Evolutionary conservation across 2,113 vertebrate genomes (phyloP).

Genomic region (Fregata magnificens): DNA sequence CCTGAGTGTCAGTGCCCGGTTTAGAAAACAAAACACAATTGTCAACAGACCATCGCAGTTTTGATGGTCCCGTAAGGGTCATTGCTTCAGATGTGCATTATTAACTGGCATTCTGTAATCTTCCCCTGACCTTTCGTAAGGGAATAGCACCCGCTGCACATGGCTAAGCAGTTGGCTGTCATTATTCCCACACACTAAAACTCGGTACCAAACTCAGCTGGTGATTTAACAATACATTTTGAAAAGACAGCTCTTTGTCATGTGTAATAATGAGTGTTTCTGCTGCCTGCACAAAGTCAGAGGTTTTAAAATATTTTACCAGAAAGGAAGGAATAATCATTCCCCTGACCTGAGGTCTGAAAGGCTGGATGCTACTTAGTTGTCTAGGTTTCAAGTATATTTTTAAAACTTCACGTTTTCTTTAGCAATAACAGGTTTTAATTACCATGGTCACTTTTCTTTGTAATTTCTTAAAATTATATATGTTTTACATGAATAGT

Average conservation of each 20-base stretch:
- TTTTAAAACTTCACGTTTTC: background rate
- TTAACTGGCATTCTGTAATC: background rate
- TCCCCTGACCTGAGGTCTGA: background rate
- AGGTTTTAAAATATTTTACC: background rate
- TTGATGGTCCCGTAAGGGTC: background rate
- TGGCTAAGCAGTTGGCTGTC: background rate
- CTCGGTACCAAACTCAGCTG: background rate
- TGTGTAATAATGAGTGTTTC: background rate
- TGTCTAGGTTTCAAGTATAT: background rate
- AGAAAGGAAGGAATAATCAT: constrained; percentile 10
- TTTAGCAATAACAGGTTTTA: background rate
- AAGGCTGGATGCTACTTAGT: background rate
- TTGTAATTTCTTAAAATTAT: background rate
- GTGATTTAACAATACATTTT: background rate
- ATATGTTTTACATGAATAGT: background rate
- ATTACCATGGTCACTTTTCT: background rate
- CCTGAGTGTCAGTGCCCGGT: background rate
- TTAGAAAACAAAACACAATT: background rate
- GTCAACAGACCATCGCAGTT: background rate
- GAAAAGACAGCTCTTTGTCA: background rate
- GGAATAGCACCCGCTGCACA: background rate
- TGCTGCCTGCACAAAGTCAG: background rate
- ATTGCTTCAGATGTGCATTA: background rate
- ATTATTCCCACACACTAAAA: background rate
- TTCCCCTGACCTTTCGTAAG: background rate